Base-by-base conservation (phyloP, 2,888 invertebrate genomes). In the Cryptus armator region DNA sequence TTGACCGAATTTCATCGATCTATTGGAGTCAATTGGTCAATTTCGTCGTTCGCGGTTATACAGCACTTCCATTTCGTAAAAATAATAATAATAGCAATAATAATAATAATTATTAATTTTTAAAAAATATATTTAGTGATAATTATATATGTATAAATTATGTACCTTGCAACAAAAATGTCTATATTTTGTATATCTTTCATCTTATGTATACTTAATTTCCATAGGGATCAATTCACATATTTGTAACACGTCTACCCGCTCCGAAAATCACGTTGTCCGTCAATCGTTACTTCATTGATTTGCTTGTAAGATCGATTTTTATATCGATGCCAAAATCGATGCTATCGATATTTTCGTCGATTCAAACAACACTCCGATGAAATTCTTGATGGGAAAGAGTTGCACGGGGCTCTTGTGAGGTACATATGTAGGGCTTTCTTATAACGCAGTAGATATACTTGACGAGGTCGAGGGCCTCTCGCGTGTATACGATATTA, bases 381-480 rank as follows among this genome's bases (percentile, higher is more conserved):
- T 16, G 48, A 16, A 32, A 12, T 16, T 10, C 29, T 16, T 16
- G 37, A 64, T 16, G 46, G 48, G 48, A 14, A 46, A 16, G 46
- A 75, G 16, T 62, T 37, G 37, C 10, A 19, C 4, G 3, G 43
- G 12, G 43, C 12, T 37, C 66, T 66, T 37, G 32, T 14, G 66
- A 43, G 16, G 16, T 66, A 43, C 62, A 14, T 32, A 62, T 29
- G 24, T 43, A 72, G 24, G 46, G 24, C 44, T 24, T 19, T 44
- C 43, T 37, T 43, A 2, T 43, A 43, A 9, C 51, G 43, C 19
- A 56, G 14, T 44, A n/a, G 44, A 46, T 62, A 32, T 64, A 46
- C 56, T 14, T 46, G 29, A 44, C 51, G 83, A 84, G 87, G 87
- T 87, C 86, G 89, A 87, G 82, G 81, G 84, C 81, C 86, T 86